Evolutionary conservation across 92 coral and sea anemone species (phyloP), one percentile per base, ranked within the genome.

Genomic region (Parazoanthus atlanticus): DNA sequence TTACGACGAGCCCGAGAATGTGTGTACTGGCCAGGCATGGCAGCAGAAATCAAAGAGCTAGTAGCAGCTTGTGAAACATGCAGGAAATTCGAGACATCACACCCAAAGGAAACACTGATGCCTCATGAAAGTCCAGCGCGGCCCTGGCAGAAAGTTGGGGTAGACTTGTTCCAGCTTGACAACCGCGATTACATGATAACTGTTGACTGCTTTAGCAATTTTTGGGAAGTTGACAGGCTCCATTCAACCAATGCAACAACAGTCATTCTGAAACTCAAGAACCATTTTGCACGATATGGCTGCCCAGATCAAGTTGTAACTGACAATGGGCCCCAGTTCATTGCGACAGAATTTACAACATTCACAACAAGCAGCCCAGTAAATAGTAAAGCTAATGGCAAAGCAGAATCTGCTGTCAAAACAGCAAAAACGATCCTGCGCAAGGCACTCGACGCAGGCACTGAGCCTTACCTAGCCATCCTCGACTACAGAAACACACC

Each of bases 401-500:
- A 70, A 26, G 34, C 32, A 5, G 74, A 26, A 70, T 70, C 74
- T 25, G 74, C 74, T 25, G 32, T 70, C 34, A 69, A 69, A 26
- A 69, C 74, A 25, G 74, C 74, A 25, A 70, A 70, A 26, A 70
- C 9, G 0, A 6, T 69, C 1, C 11, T n/a, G 13, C 32, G 30
- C 9, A 70, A 70, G 16, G 74, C 74, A 5, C 12, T 70, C 31
- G 36, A 70, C 31, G 74, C 74, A 26, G 32, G 32, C 12, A 70
- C 74, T 5, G 34, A 69, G 31, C 31, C 74, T 2, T 70, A 70
- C 34, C 4, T 70, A 0, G 10, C 74, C 12, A 70, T 70, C 34
- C 72, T 41, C 12, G 78, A 58, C 80, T 84, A 8, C 56, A 58
- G 69, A 32, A 86, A 52, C 61, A 38, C 86, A 8, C 70, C 31